Percentiles rank a stretch among this genome's conserved stretches.
Conservation (phyloP, 2,888 invertebrate genomes). For the Chrysina gloriosa region DNA sequence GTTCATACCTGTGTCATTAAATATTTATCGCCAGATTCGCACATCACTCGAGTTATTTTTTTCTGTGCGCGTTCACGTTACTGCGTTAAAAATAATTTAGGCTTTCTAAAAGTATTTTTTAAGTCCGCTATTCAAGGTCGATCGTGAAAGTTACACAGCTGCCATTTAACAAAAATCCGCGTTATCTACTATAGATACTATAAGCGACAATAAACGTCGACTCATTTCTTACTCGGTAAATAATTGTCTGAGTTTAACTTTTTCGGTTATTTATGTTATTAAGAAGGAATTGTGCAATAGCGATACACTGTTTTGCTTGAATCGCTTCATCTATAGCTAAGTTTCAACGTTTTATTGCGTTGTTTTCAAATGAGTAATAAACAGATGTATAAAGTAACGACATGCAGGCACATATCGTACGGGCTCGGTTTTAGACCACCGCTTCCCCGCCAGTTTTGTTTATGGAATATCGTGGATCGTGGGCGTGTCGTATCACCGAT, state of each 20-base stretch:
- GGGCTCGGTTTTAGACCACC: conserved; percentile 25
- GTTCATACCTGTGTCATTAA: background rate
- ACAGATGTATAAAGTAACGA: conserved; percentile 37
- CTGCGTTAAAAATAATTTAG: conserved; percentile 39
- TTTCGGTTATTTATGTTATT: no score
- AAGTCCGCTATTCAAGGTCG: conserved; percentile 54
- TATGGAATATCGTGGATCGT: conserved; percentile 60
- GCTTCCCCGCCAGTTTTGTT: conserved; percentile 43
- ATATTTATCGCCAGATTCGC: background rate
- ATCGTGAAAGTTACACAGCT: conserved; percentile 54
- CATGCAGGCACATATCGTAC: conserved; percentile 16
- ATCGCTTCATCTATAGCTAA: conserved; percentile 8
- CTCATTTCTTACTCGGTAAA: background rate
- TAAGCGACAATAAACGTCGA: background rate
- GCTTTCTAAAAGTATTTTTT: conserved; percentile 50
- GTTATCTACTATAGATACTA: conserved; percentile 15
- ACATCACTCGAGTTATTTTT: background rate
- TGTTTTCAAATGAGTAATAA: conserved; percentile 44
- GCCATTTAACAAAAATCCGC: conserved; percentile 37
- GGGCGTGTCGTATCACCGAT: conserved; percentile 60
- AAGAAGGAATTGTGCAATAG: conserved; percentile 12
- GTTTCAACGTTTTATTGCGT: conserved; percentile 36
- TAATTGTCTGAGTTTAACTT: background rate
- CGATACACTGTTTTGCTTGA: background rate
- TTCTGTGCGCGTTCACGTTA: background rate